phyloP scores from a whole-genome alignment of 2,113 vertebrate species.

The Phodopus roborovskii region DNA sequence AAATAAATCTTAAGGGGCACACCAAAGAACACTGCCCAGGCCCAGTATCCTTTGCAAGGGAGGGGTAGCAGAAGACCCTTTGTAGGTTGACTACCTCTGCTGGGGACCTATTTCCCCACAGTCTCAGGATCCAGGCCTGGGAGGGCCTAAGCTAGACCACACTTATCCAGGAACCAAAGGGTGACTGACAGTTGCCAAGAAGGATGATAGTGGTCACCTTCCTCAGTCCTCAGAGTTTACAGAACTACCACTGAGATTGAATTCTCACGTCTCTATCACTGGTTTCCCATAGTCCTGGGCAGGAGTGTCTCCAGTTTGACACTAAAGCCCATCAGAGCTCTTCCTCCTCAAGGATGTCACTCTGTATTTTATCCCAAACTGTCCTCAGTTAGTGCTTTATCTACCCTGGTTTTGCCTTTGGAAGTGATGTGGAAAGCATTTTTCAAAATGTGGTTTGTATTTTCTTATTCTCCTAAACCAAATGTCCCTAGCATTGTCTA shows the following conservation, averaged over 20 bases:
- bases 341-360: background rate
- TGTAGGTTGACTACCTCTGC: fast-evolving
- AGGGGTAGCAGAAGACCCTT: background rate
- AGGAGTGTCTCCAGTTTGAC: no score
- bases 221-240: background rate
- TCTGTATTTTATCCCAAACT: background rate
- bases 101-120: fast-evolving
- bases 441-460: background rate
- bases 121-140: background rate
- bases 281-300: background rate
- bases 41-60: background rate
- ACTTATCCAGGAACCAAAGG: background rate
- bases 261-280: background rate
- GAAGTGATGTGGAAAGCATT: background rate
- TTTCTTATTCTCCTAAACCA: background rate
- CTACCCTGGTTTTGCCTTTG: background rate
- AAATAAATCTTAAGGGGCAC: background rate
- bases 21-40: no score
- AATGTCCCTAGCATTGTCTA: background rate
- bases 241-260: background rate
- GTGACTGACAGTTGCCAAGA: background rate
- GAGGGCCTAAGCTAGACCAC: background rate
- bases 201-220: background rate
- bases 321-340: background rate
- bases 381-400: background rate